Evolutionary conservation across 2,888 invertebrate genomes (phyloP), one percentile per base, ranked within the genome.

Genomic region (Sicus ferrugineus): DNA sequence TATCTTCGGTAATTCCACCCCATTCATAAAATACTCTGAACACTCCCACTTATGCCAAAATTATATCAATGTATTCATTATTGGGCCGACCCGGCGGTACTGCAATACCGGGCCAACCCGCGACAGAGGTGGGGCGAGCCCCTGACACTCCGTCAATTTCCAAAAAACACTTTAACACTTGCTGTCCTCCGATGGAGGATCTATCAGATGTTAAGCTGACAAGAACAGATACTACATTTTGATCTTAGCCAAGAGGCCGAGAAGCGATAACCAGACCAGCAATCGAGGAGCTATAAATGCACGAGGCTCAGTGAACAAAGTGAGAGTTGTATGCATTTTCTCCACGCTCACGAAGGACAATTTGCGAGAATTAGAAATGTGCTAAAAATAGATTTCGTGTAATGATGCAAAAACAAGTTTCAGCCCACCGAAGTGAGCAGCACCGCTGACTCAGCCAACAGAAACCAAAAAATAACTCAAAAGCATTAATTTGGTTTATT

Each of bases 191-290:
- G 84, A 81, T 87, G 86, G 85, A 84, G 84, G 81, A 84, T 86
- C 86, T 89, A 89, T 89, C 88, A 89, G 89, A 89, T 89, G 89
- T 89, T 89, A 89, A 89, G 89, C 89, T 89, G 88, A 89, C 89
- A 89, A 89, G 89, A 89, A 89, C 89, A 89, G 89, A 89, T 89
- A 88, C 87, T 88, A 88, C 88, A 88, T 88, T 88, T 88, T 88
- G 88, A 88, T 88, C 87, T 88, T 88, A 88, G 88, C 88, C 88
- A 86, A 84, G 83, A 85, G 85, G 86, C 86, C 86, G 86, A 87
- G 86, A 87, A 77, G 77, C 77, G 77, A 77, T 77, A 77, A 76
- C 74, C 72, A 0, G 0, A 7, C 4, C 19, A 38, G 46, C 46
- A 3, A 46, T n/a, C 19, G 46, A 5, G 19, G 46, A 3, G 3